These are phyloP conservation scores for Dichetophora obliterata DNA, from an alignment of 2,888 invertebrate species.

Conservation along the genomic window DNA sequence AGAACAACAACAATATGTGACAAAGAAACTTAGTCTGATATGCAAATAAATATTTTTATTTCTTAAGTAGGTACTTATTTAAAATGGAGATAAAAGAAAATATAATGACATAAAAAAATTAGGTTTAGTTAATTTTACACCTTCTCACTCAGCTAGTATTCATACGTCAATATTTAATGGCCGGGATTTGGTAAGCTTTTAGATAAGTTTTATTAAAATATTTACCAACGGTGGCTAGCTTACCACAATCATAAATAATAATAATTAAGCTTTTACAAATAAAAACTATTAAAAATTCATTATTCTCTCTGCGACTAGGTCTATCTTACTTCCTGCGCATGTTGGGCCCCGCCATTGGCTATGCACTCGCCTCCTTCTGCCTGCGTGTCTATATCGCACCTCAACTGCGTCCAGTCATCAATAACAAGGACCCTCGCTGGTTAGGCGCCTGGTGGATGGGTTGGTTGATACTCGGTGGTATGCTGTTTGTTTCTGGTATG, in stretches of 20 bases:
- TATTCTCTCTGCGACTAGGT: constrained; percentile 67
- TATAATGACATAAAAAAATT: too few relatives aligned
- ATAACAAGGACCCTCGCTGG: constrained; percentile 80
- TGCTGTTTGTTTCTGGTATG: constrained; percentile 74
- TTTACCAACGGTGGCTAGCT: constrained; percentile 6
- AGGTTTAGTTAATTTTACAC: too few relatives aligned
- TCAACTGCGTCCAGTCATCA: constrained; percentile 75
- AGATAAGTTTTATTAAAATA: constrained; percentile 11
- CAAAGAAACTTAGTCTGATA: constrained; percentile 22
- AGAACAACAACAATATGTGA: neutral
- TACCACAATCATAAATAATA: neutral
- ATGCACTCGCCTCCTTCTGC: constrained; percentile 76
- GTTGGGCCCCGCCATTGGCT: constrained; percentile 79
- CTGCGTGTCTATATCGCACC: constrained; percentile 78
- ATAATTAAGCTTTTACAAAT: constrained; percentile 1
- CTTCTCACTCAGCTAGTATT: neutral
- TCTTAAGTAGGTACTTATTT: too few relatives aligned
- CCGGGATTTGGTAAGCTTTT: neutral
- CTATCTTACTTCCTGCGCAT: constrained; percentile 78
- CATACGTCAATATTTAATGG: constrained; percentile 5
- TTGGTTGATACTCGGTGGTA: constrained; percentile 76
- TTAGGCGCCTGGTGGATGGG: constrained; percentile 88
- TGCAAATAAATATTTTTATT: neutral
- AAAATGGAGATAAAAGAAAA: too few relatives aligned
- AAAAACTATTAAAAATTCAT: constrained; percentile 29